Conservation (phyloP, 2,888 invertebrate species). For the Eristalinus aeneus region DNA sequence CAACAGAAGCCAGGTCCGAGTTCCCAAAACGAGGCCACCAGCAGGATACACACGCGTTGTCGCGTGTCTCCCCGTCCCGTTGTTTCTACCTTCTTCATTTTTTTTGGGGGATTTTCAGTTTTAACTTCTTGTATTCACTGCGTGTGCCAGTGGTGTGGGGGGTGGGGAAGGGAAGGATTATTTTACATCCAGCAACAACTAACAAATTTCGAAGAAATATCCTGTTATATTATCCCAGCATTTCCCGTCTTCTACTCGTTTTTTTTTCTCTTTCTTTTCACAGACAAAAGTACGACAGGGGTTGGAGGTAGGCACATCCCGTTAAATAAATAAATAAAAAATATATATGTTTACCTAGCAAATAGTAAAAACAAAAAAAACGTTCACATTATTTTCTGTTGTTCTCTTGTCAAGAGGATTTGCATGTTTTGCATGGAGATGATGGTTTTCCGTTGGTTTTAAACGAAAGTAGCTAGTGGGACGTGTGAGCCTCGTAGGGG, state of each 20-base stretch:
- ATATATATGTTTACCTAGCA: conserved; percentile 45
- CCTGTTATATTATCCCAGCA: conserved; percentile 36
- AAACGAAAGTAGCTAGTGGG: conserved; percentile 7
- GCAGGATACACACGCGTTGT: background rate
- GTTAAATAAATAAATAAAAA: conserved; percentile 28
- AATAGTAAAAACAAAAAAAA: conserved; percentile 31
- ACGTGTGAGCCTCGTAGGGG: background rate
- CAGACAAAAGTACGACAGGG: conserved; percentile 89
- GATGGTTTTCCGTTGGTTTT: conserved; percentile 43
- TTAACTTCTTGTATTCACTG: background rate
- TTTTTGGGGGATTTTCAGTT: conserved; percentile 2
- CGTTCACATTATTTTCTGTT: conserved; percentile 48
- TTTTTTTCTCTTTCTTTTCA: conserved; percentile 45
- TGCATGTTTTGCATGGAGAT: conserved; percentile 62
- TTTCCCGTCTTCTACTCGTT: conserved; percentile 45
- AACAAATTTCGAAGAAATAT: conserved; percentile 25
- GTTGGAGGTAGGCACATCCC: conserved; percentile 85
- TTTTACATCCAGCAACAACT: conserved; percentile 13
- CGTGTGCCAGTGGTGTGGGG: background rate
- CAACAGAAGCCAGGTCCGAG: background rate
- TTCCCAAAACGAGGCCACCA: background rate
- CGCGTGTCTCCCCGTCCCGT: background rate
- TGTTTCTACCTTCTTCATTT: background rate
- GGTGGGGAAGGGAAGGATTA: conserved; percentile 5
- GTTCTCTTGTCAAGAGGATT: conserved; percentile 57